Conservation (phyloP, 1,140 invertebrate genomes). For the Telenomus remus region DNA sequence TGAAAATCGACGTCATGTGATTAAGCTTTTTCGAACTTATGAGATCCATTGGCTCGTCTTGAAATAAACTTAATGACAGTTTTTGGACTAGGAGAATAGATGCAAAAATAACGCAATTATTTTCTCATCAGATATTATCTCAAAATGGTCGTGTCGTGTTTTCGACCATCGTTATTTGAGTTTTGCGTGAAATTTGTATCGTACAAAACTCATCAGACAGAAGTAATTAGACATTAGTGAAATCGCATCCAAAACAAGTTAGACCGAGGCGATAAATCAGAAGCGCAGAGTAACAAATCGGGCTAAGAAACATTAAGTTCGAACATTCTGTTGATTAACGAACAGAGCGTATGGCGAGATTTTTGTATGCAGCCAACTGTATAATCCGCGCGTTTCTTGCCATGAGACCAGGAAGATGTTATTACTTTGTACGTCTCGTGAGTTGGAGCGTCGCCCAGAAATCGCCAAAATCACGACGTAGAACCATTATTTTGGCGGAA, state of each 20-base stretch:
- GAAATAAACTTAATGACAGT: too few relatives aligned
- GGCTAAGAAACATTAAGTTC: constrained; percentile 18
- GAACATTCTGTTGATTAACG: constrained; percentile 33
- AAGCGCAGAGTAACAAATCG: constrained; percentile 5
- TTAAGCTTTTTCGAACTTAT: too few relatives aligned
- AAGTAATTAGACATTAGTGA: too few relatives aligned
- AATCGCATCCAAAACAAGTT: background rate
- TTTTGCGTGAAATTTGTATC: too few relatives aligned
- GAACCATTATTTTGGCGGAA: constrained; percentile 58
- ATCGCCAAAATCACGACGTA: constrained; percentile 47
- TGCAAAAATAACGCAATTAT: too few relatives aligned
- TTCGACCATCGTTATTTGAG: too few relatives aligned
- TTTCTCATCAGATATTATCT: too few relatives aligned
- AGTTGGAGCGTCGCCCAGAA: constrained; percentile 59
- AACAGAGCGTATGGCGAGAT: constrained; percentile 30
- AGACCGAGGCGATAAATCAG: background rate
- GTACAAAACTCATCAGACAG: too few relatives aligned
- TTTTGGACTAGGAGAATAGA: too few relatives aligned
- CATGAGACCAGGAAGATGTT: constrained; percentile 44
- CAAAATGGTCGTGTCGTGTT: too few relatives aligned
- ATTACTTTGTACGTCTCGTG: constrained; percentile 53
- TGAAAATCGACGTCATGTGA: too few relatives aligned
- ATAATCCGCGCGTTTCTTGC: constrained; percentile 47
- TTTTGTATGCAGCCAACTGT: constrained; percentile 37
- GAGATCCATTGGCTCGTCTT: too few relatives aligned